Evolutionary conservation across 2,888 invertebrate species (phyloP), one percentile per base, ranked within the genome.

Genomic region (Dicyrtoma fusca): DNA sequence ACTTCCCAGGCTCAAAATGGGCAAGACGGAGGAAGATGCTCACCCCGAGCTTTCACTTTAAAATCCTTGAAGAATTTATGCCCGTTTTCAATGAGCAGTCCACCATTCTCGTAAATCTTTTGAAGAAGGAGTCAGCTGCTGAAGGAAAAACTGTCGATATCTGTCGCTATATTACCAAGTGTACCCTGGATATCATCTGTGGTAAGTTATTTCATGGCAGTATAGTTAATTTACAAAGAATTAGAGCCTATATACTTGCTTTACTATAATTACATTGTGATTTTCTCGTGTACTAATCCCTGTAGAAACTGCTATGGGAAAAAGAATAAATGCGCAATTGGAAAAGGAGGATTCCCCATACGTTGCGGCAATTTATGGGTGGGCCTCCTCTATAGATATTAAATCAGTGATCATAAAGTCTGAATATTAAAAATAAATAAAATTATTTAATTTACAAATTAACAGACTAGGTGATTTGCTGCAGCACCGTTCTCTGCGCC

Each of bases 401-500:
- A 34, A 8, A 34, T 34, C 8, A 34, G 34, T 34, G 8, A 34
- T 34, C 3, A 34, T 34, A 34, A 34, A 5, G 34, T 34, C 34
- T 34, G 34, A 34, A 34, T 34, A 34, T 34, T 34, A 5, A 5
- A 34, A 3, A 34, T 34, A 8, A 5, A 34, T 34, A 34, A 5
- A 34, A 57, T 47, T 17, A 6, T 44, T 34, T 34, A 34, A 34
- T 53, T 25, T 34, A 5, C 34, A 34, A 34, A 34, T 34, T 34
- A 71, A 3, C 79, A 87, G 87, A 77, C 85, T 87, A 73, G 86
- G 86, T 53, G 84, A 84, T 73, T 86, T 87, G 65, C 84, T 87
- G 51, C 86, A 86, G 81, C 84, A 82, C 63, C 84, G 87, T 44
- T 86, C 87, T 65, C 82, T 83, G 1, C 83, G 83, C 42, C 87